Evolutionary conservation across 2,113 vertebrate species (phyloP), one percentile per base, ranked within the genome.

Genomic region (Coracopsis vasa): DNA sequence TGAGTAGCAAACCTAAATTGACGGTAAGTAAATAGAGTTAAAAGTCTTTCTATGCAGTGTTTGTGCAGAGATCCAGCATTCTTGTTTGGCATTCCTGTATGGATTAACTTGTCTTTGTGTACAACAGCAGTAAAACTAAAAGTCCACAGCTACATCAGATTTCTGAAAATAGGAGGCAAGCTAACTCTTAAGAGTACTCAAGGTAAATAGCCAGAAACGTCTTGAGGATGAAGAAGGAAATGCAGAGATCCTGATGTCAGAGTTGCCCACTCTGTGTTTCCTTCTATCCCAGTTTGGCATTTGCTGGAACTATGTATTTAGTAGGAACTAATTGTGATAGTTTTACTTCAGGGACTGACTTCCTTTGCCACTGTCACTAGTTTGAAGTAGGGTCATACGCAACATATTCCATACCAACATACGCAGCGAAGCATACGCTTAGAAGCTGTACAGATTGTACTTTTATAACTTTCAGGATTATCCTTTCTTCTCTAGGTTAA

Each of bases 21-120:
- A 93, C 80, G 83, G 60, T 45, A 73, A 92, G 58, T 93, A 95
- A 95, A 95, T 75, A 95, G 88, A 96, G 91, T 89, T 90, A 79
- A 95, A 95, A 77, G 87, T 29, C 79, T 66, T 92, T 84, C 83
- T 88, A 69, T 79, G 87, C 31, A 39, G 35, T 94, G 89, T 91
- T 91, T 88, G 29, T 74, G 60, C 25, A 84, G 92, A 51, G 23
- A 69, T 44, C 60, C 94, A 87, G 81, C 64, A 83, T 80, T 92
- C 74, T 84, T 91, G 41, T 92, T 71, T 78, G 27, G 10, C 44
- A 92, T 44, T 78, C 74, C 92, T 39, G 77, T 69, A 90, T 91
- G 67, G 16, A 67, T 95, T 84, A 56, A 69, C 58, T 86, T 64
- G 61, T 93, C 79, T 91, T 95, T 69, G 81, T 88, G 56, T 82